Conservation (phyloP, 2,113 vertebrate species). For the Lophius piscatorius region DNA sequence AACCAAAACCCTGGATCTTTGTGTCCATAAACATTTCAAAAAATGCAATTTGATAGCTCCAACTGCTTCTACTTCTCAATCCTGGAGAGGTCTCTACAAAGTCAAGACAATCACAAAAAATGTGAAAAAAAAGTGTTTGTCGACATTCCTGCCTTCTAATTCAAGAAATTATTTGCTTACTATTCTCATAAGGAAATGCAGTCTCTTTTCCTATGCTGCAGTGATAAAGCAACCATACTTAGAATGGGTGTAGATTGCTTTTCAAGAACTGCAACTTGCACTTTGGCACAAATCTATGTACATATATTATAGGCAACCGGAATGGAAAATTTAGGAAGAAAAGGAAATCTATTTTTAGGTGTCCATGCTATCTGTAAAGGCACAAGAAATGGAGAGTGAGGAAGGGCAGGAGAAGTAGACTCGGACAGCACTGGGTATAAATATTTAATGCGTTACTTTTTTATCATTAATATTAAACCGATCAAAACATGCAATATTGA, state of each 20-base stretch:
- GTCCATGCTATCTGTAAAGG: constrained; percentile 28
- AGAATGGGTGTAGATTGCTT: constrained; percentile 24
- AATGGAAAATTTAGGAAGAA: constrained; percentile 23
- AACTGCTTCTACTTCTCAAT: neutral
- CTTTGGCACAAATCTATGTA: constrained; percentile 29
- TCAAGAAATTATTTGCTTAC: constrained; percentile 22
- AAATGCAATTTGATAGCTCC: neutral
- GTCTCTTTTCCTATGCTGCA: too few species aligned
- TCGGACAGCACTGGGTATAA: constrained; percentile 60
- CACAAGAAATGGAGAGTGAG: neutral
- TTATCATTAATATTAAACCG: constrained; percentile 77
- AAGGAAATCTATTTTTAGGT: constrained; percentile 42
- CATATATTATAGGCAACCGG: neutral
- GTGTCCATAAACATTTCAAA: neutral
- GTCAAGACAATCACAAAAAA: neutral
- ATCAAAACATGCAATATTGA: constrained; percentile 78
- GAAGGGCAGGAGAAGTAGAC: constrained; percentile 28
- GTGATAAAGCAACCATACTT: neutral
- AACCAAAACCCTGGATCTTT: neutral
- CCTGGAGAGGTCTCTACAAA: neutral
- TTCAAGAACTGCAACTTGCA: constrained; percentile 29
- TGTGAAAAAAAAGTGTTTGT: neutral
- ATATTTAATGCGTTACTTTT: constrained; percentile 81
- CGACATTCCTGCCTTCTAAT: constrained; percentile 7
- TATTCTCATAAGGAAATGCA: constrained; percentile 23